Evolutionary conservation across 30 jellyfish, hydroid and myxozoan species (phyloP).

Genomic region (Hydractinia symbiolongicarpus): DNA sequence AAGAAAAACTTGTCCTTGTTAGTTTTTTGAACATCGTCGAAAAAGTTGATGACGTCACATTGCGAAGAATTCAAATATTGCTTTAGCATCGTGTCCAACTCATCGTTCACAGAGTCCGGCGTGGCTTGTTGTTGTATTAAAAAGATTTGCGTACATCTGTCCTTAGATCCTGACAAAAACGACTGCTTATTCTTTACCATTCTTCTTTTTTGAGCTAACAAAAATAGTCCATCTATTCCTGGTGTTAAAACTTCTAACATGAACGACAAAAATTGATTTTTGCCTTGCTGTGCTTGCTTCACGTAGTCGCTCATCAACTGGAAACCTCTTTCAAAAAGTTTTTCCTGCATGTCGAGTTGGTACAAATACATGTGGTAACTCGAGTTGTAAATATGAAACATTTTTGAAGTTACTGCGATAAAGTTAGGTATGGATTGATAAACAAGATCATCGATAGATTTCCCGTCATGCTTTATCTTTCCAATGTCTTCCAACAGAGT

Average conservation of each 20-base stretch:
- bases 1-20: conserved; percentile 16
- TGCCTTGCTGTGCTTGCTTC: neutral
- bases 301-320: conserved; percentile 7
- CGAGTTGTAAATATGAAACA: neutral
- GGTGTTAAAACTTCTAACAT: conserved; percentile 19
- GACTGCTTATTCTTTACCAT: neutral
- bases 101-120: neutral
- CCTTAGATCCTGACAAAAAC: neutral
- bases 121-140: neutral
- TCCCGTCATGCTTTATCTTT: conserved; percentile 28
- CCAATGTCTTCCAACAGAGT: conserved; percentile 45
- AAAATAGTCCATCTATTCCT: conserved; percentile 28
- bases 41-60: conserved; percentile 7
- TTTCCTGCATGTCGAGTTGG: neutral
- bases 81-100: neutral
- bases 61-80: neutral
- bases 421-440: conserved; percentile 16
- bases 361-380: neutral
- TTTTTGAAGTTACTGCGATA: neutral
- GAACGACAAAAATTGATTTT: conserved; percentile 7
- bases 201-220: neutral
- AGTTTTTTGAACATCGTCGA: neutral
- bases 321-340: neutral
- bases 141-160: neutral
- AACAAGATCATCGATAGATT: conserved; percentile 36